phyloP scores from a whole-genome alignment of 2,888 invertebrate species.

The Metallyticus violacea region DNA sequence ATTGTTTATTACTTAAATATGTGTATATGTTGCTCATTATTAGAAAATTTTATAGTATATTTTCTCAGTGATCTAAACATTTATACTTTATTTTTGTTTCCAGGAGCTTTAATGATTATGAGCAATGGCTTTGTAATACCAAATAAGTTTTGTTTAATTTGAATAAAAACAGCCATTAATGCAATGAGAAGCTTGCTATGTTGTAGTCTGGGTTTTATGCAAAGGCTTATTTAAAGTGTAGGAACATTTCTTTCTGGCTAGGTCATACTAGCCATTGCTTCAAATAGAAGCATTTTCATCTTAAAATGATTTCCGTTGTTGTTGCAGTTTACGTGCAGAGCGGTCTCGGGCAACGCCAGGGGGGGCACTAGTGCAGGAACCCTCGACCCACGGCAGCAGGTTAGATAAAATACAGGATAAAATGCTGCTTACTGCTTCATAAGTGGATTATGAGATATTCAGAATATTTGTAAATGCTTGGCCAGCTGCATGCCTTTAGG shows the following conservation, averaged over 20 bases:
- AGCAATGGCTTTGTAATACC: not conserved
- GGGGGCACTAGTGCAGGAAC: slow-evolving; percentile 31
- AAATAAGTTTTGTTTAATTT: not conserved
- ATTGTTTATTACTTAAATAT: not conserved
- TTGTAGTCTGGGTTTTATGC: not conserved
- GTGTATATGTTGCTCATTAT: not conserved
- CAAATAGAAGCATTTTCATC: not conserved
- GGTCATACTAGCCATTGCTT: not conserved
- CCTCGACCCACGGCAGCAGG: slow-evolving; percentile 32
- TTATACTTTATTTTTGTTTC: not conserved
- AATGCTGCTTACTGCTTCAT: not conserved
- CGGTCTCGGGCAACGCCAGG: slow-evolving; percentile 32
- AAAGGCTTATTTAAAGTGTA: not conserved
- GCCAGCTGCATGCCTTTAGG: not conserved
- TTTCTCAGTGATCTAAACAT: not conserved
- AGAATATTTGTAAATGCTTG: not conserved
- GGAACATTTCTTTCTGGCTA: not conserved
- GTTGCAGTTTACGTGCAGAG: slow-evolving; percentile 33
- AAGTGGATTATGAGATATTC: not conserved
- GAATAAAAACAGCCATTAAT: not conserved
- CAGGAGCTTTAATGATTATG: not conserved
- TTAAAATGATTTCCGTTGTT: slow-evolving; percentile 28
- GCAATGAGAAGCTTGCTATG: not conserved
- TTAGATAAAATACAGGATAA: slow-evolving; percentile 10
- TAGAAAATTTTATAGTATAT: not conserved